phyloP scores from a whole-genome alignment of 1,140 invertebrate species.

The Megalopta genalis region DNA sequence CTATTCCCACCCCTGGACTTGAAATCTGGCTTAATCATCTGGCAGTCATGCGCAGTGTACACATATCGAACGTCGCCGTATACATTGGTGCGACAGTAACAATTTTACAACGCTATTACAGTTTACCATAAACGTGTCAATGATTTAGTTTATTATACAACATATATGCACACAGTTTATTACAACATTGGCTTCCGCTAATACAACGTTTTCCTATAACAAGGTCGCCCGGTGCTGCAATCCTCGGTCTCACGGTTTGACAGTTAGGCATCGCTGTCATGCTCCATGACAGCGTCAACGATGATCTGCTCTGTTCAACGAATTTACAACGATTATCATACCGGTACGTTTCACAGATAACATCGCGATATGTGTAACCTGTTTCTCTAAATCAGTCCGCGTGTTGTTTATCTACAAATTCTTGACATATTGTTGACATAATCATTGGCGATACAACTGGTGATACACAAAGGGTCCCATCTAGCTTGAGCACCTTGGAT shows the following conservation, averaged over 20 bases:
- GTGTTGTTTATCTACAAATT: background rate
- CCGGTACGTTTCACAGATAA: background rate
- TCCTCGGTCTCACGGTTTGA: background rate
- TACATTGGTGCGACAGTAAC: conserved; percentile 11
- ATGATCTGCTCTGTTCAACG: background rate
- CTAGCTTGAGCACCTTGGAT: too few species aligned
- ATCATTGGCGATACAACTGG: too few species aligned
- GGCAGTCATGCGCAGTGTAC: background rate
- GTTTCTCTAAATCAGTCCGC: background rate
- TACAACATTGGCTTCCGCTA: conserved; percentile 15
- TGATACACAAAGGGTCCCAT: too few species aligned
- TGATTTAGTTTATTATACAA: conserved; percentile 13
- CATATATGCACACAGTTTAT: conserved; percentile 30
- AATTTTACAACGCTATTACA: conserved; percentile 17
- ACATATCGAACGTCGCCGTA: background rate
- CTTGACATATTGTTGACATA: too few species aligned
- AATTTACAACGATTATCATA: background rate
- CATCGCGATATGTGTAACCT: background rate
- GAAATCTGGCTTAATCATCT: too few species aligned
- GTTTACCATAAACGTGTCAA: conserved; percentile 2
- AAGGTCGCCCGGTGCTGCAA: background rate
- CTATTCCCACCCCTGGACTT: too few species aligned
- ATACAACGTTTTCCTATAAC: conserved; percentile 10
- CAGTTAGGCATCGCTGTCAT: conserved; percentile 24
- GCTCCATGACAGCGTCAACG: background rate